Base-by-base conservation (phyloP, 2,797 vertebrate species). In the Lutjanus campechanus region DNA sequence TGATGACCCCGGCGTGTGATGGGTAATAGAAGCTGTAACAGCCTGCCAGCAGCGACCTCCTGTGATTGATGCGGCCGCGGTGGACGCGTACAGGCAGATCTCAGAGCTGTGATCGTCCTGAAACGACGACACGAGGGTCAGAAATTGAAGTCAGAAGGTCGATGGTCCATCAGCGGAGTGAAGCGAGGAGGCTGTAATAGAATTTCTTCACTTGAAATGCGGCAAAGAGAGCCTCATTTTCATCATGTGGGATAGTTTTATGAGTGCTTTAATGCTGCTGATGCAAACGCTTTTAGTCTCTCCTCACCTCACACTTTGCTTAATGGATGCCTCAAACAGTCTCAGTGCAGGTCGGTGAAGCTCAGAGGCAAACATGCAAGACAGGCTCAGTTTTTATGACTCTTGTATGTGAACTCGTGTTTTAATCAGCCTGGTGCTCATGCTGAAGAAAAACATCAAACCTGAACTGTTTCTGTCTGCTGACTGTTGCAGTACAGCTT, bases 11-110 rank as follows among this genome's bases (percentile, higher is more conserved):
- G 7, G 9, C 10, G 64, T 5, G 11, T 66, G 66, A 74, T 58
- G 75, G 83, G 66, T 82, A 80, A 83, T 67, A 44, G 73, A 68
- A 47, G 69, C 72, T 16, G 8, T 69, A 76, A 79, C 56, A 19
- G 55, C 29, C 63, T 56, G 75, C 63, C 77, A 56, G 46, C 59
- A 2, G 46, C 9, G 65, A 76, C 83, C 74, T 75, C 11, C 76
- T 22, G 46, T 83, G 84, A 88, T 79, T 40, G 82, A 90, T 85
- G 78, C 17, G 46, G 25, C 55, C 0, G 46, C 17, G 1, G 8
- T 25, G 62, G 66, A 72, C 19, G 43, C 25, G 50, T 12, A 3
- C 17, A 20, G 61, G 63, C 47, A 1, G 56, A 67, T 80, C 61
- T 16, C 70, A 69, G 70, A 46, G 46, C 49, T 3, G 63, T 0